Evolutionary conservation across 1,140 invertebrate species (phyloP), one percentile per base, ranked within the genome.

Genomic region (Harpegnathos saltator): DNA sequence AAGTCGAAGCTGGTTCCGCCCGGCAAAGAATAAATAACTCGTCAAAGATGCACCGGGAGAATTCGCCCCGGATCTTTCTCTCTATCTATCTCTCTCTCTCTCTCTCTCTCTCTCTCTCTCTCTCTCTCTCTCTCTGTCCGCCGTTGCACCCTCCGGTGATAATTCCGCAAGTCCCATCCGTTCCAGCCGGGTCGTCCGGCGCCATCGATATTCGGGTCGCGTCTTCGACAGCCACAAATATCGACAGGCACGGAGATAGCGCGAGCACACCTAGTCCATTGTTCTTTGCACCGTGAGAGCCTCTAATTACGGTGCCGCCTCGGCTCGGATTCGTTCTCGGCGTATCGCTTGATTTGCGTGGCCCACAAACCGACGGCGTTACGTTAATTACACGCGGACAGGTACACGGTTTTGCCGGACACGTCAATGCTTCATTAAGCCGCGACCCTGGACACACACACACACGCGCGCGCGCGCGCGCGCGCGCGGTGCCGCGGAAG

Each of bases 351-450:
- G 90, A 91, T 92, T 91, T 92, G 90, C 91, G 87, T 89, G 87
- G 89, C 14, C 65, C 72, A 50, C 84, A 44, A 48, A 72, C 80
- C 44, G 58, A n/a, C 85, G 50, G 75, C 89, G 89, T 92, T 91
- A 91, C 91, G 91, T 91, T 92, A 91, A 92, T 92, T 92, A 92
- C 83, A 78, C 74, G 82, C 68, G 84, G 80, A 90, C 88, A 90
- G 80, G 78, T 85, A 87, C 83, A 89, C 75, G 81, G 69, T 63
- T 73, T 74, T 29, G 68, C 72, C 66, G 81, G 61, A 85, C 86
- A 78, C 85, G 91, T 90, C 89, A 92, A 91, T 91, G 90, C 89
- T 91, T 91, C 90, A 91, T 92, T 89, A 92, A 87, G 84, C 89
- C 72, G 80, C 69, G 44, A 62, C 75, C 44, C 59, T 19, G 66